Conservation (phyloP, 92 coral and sea anemone species). For the Montipora capitata region DNA sequence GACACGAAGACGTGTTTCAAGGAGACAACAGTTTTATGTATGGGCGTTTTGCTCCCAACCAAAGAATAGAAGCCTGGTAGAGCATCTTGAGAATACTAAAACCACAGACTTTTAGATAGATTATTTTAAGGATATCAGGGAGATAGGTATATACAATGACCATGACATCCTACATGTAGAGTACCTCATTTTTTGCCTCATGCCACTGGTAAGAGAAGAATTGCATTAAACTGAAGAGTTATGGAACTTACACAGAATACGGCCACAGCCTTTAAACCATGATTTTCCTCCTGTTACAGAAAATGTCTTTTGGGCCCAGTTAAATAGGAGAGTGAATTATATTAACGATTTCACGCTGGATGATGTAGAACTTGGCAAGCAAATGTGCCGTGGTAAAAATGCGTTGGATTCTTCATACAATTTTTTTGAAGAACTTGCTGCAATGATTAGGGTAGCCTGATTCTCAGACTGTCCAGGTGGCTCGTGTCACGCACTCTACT, state of each 20-base stretch:
- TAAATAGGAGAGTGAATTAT: neutral
- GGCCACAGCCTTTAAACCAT: neutral
- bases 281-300: neutral
- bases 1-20: constrained; percentile 29
- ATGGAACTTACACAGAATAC: neutral
- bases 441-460: no score
- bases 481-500: no score
- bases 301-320: neutral
- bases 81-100: neutral
- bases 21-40: no score
- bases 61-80: constrained; percentile 69
- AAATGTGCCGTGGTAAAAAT: neutral
- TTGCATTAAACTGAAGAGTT: neutral
- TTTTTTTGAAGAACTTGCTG: no score
- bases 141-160: constrained; percentile 21
- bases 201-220: neutral
- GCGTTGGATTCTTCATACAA: neutral
- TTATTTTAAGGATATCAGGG: no score
- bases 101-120: neutral
- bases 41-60: constrained; percentile 41
- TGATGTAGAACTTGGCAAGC: neutral
- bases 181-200: constrained; percentile 15
- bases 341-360: neutral
- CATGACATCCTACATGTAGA: constrained; percentile 29
- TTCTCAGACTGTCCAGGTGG: no score